Conservation (phyloP, 2,888 invertebrate species). For the Zeuzera pyrina region DNA sequence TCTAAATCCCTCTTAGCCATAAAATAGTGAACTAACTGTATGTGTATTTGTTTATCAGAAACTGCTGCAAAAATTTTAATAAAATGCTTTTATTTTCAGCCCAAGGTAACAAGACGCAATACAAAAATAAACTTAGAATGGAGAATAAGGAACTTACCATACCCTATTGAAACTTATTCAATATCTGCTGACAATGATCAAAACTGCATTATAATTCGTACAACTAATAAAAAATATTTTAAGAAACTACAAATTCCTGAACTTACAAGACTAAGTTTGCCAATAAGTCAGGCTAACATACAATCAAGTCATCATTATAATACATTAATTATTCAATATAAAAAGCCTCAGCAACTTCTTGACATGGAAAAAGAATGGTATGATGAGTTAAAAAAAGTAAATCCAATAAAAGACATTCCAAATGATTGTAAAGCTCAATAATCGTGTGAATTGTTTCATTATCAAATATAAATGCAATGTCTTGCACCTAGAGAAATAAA, state of each 20-base stretch:
- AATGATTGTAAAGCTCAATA: conserved; percentile 62
- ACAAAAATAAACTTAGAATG: conserved; percentile 85
- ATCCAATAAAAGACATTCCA: conserved; percentile 55
- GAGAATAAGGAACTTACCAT: conserved; percentile 86
- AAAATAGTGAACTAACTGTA: too few species aligned
- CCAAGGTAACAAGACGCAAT: conserved; percentile 78
- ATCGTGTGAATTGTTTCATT: conserved; percentile 8
- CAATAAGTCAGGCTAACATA: conserved; percentile 76
- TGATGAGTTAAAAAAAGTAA: conserved; percentile 52
- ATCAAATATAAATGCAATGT: too few species aligned
- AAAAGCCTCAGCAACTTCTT: conserved; percentile 79
- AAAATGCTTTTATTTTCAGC: too few species aligned
- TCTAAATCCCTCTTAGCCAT: too few species aligned
- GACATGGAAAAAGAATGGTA: conserved; percentile 79
- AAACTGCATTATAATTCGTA: conserved; percentile 77
- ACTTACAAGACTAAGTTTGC: conserved; percentile 75
- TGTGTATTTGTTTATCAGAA: too few species aligned
- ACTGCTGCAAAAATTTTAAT: too few species aligned
- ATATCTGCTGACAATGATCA: conserved; percentile 77
- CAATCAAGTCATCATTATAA: conserved; percentile 81
- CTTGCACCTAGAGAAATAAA: too few species aligned
- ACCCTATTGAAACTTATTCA: conserved; percentile 79
- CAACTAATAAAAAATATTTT: conserved; percentile 87
- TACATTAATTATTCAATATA: conserved; percentile 85
- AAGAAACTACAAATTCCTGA: conserved; percentile 82